These are phyloP conservation scores for Nycticebus coucang DNA, from an alignment of 2,113 vertebrate species.

Conservation along the genomic window DNA sequence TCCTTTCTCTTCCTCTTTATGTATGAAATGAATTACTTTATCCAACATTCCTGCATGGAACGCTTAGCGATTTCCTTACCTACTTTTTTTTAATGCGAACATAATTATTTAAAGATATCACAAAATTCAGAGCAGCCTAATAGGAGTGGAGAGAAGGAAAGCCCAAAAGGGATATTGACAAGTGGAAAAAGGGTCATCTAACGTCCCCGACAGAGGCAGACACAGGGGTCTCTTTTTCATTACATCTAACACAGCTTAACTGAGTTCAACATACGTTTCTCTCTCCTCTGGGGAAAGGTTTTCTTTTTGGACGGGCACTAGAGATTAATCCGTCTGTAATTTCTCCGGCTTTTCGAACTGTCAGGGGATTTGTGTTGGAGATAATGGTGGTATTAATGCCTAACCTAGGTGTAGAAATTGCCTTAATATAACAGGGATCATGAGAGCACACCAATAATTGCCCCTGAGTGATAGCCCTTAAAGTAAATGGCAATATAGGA, in stretches of 20 bases:
- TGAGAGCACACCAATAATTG: conserved; percentile 77
- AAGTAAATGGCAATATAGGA: conserved; percentile 78
- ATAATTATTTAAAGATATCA: conserved; percentile 50
- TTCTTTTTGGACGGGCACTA: conserved; percentile 74
- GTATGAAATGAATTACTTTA: conserved; percentile 74
- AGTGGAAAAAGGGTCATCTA: conserved; percentile 76
- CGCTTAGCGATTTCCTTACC: background rate
- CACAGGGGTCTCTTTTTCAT: conserved; percentile 82
- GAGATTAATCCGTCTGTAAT: conserved; percentile 86
- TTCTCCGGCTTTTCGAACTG: conserved; percentile 82
- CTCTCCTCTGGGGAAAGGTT: conserved; percentile 73
- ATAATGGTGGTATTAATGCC: conserved; percentile 82
- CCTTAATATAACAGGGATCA: conserved; percentile 84
- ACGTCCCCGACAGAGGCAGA: conserved; percentile 54
- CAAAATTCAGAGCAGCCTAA: conserved; percentile 75
- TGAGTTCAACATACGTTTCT: conserved; percentile 79
- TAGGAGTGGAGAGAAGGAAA: conserved; percentile 50
- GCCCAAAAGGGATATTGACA: conserved; percentile 78
- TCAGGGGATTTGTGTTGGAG: conserved; percentile 81
- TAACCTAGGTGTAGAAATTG: conserved; percentile 83
- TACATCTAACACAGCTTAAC: conserved; percentile 82
- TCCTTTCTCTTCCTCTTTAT: conserved; percentile 42
- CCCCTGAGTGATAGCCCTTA: conserved; percentile 79
- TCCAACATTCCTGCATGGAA: conserved; percentile 66
- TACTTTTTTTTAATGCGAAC: conserved; percentile 51